Evolutionary conservation across 1,140 invertebrate species (phyloP).

Genomic region (Brachystomella parvula): DNA sequence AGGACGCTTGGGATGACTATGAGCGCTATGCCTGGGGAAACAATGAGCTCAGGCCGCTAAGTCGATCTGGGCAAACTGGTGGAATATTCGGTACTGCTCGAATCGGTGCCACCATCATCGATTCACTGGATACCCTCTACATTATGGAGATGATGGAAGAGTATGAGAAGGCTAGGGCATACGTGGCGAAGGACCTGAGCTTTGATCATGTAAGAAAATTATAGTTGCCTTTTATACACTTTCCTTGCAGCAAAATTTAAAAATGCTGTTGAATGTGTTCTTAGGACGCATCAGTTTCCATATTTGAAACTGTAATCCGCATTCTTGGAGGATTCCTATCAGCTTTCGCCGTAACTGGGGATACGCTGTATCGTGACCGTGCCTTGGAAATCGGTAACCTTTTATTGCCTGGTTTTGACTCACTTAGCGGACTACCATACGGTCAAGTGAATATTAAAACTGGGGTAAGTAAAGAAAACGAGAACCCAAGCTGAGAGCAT

Average conservation of each 20-base stretch:
- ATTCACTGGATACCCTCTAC: conserved; percentile 50
- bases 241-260: neutral
- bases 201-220: conserved; percentile 70
- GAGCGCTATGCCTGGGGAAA: conserved; percentile 94
- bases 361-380: conserved; percentile 41
- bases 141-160: conserved; percentile 50
- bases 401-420: conserved; percentile 92
- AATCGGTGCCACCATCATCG: conserved; percentile 51
- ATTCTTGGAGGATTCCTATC: conserved; percentile 58
- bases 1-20: conserved; percentile 91
- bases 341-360: conserved; percentile 48
- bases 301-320: conserved; percentile 97
- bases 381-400: conserved; percentile 75
- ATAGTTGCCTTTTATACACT: no score
- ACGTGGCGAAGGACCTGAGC: conserved; percentile 71
- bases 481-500: conserved; percentile 26
- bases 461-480: conserved; percentile 43
- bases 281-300: conserved; percentile 81
- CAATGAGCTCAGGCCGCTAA: conserved; percentile 89
- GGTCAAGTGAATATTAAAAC: conserved; percentile 69
- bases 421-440: conserved; percentile 91
- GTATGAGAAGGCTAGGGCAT: conserved; percentile 48
- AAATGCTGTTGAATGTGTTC: conserved; percentile 6
- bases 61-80: conserved; percentile 77
- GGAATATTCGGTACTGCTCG: conserved; percentile 80